Percentiles rank a stretch among this genome's conserved stretches.
phyloP scores from a whole-genome alignment of 2,888 invertebrate genomes.

The Acleris literana region DNA sequence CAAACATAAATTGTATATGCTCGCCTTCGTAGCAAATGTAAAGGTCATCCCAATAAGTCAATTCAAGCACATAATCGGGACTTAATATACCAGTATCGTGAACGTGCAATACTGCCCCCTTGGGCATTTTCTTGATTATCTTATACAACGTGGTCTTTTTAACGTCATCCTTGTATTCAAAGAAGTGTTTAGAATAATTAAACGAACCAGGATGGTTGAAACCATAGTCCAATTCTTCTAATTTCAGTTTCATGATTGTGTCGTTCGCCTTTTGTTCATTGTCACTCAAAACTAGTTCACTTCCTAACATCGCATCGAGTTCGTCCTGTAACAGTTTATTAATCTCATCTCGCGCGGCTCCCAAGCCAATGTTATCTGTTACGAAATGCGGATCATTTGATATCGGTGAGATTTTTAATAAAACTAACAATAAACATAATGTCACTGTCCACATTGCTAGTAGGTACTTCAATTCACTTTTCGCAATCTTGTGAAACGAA shows the following conservation, averaged over 20 bases:
- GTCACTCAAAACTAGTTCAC: slow-evolving; percentile 73
- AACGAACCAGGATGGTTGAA: slow-evolving; percentile 77
- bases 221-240: slow-evolving; percentile 75
- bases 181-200: slow-evolving; percentile 86
- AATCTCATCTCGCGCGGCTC: slow-evolving; percentile 57
- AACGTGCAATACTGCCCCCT: slow-evolving; percentile 88
- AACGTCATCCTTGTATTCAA: slow-evolving; percentile 84
- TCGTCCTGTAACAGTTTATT: slow-evolving; percentile 77
- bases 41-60: slow-evolving; percentile 85
- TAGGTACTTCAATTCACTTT: slow-evolving; percentile 7
- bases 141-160: slow-evolving; percentile 85
- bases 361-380: background rate
- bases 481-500: slow-evolving; percentile 7
- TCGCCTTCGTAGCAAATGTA: slow-evolving; percentile 76
- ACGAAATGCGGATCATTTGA: slow-evolving; percentile 27
- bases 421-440: slow-evolving; percentile 40
- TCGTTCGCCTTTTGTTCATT: slow-evolving; percentile 82
- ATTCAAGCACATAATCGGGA: slow-evolving; percentile 83
- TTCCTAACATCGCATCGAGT: slow-evolving; percentile 76
- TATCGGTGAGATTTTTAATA: slow-evolving; percentile 35
- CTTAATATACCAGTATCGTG: slow-evolving; percentile 86
- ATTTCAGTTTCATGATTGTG: slow-evolving; percentile 83
- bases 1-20: slow-evolving; percentile 59
- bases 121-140: slow-evolving; percentile 87
- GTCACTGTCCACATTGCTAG: slow-evolving; percentile 51